phyloP scores from a whole-genome alignment of 2,888 invertebrate species.

The Pseudococcus jackbeardsleyi region DNA sequence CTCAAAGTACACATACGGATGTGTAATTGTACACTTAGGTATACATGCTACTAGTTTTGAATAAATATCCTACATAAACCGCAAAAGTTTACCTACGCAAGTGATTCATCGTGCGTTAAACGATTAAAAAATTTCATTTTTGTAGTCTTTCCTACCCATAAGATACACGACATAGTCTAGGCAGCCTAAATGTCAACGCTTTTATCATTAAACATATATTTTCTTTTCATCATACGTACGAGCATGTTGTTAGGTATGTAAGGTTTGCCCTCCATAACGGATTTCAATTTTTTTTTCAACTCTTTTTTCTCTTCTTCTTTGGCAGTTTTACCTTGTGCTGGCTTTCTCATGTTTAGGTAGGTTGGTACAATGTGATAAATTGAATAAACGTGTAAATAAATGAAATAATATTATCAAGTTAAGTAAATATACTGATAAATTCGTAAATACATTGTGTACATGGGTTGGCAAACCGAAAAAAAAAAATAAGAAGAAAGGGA shows the following conservation, averaged over 20 bases:
- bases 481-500: background rate
- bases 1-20: background rate
- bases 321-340: background rate
- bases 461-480: background rate
- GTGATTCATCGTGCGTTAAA: constrained; percentile 33
- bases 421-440: constrained; percentile 62
- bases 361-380: constrained; percentile 58
- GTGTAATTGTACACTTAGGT: constrained; percentile 27
- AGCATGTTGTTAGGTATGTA: background rate
- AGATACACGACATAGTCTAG: background rate
- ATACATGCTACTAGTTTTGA: constrained; percentile 19
- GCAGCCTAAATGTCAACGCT: constrained; percentile 47
- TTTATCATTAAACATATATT: constrained; percentile 58
- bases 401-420: constrained; percentile 60
- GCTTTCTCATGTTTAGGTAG: constrained; percentile 52
- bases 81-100: background rate
- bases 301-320: background rate
- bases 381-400: constrained; percentile 63
- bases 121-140: constrained; percentile 25
- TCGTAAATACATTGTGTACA: constrained; percentile 35
- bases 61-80: background rate
- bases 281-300: constrained; percentile 1
- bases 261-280: constrained; percentile 30
- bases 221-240: constrained; percentile 43
- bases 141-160: background rate